phyloP scores from a whole-genome alignment of 1,140 invertebrate genomes.

The Nymphalis io region DNA sequence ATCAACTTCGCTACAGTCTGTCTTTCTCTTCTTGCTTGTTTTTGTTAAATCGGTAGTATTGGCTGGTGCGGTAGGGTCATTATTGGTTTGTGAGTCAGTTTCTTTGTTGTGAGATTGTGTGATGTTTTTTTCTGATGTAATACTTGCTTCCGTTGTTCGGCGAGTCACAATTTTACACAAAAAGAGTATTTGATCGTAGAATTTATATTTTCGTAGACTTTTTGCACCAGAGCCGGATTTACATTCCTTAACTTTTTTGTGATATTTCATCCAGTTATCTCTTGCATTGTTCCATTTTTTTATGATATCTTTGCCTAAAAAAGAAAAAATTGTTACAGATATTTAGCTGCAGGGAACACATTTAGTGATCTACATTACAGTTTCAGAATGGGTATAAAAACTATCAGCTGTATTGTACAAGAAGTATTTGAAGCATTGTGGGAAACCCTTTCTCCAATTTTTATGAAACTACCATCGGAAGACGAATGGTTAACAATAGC shows the following conservation, averaged over 20 bases:
- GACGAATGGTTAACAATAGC: slow-evolving; percentile 52
- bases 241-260: slow-evolving; percentile 39
- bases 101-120: slow-evolving; percentile 44
- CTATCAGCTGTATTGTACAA: slow-evolving; percentile 40
- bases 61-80: slow-evolving; percentile 38
- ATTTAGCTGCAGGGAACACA: slow-evolving; percentile 49
- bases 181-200: slow-evolving; percentile 43
- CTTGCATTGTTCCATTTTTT: slow-evolving; percentile 46
- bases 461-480: slow-evolving; percentile 43
- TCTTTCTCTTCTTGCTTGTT: slow-evolving; percentile 42
- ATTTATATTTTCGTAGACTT: slow-evolving; percentile 46
- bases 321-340: slow-evolving; percentile 39
- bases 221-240: slow-evolving; percentile 44
- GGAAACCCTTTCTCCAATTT: slow-evolving; percentile 42
- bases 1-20: slow-evolving; percentile 42
- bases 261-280: slow-evolving; percentile 41
- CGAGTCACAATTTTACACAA: slow-evolving; percentile 37
- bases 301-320: slow-evolving; percentile 40
- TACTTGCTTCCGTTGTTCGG: slow-evolving; percentile 33
- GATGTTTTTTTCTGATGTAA: slow-evolving; percentile 31
- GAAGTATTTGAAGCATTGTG: slow-evolving; percentile 57
- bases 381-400: slow-evolving; percentile 43
- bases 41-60: slow-evolving; percentile 40
- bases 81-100: slow-evolving; percentile 42
- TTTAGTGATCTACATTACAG: slow-evolving; percentile 49